Base-by-base conservation (phyloP, 2,888 invertebrate species). In the Anticlea derivata region DNA sequence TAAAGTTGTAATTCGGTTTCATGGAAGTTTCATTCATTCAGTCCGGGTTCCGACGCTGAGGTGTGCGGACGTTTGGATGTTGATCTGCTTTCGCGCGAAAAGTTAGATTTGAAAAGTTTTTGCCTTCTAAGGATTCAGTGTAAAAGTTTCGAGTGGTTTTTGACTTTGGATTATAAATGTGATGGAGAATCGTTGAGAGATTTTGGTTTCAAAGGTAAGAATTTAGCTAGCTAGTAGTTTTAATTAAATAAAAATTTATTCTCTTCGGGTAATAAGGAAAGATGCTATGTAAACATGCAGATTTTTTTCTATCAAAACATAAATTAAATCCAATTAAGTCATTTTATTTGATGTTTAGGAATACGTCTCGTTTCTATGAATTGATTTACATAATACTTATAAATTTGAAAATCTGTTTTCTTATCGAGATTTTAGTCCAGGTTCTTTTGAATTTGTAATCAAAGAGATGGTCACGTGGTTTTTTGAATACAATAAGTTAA, bases 91-190 rank as follows among this genome's bases (percentile, higher is more conserved):
- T 34, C 40, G 41, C 53, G 53, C 51, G 48, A 30, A 48, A 50
- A 57, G 48, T 55, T 58, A 54, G 56, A 45, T 54, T 50, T 10
- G 11, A 43, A 61, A 61, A 58, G 47, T 58, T 58, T 43, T 11
- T 3, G 22, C 5, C 33, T 44, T 45, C 2, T 34, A 27, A n/a
- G 31, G 31, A 30, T 37, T 43, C 43, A 13, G 41, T 43, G 50
- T 30, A 6, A 24, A 35, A 45, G 29, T 48, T 49, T 22, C 41
- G 29, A 39, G 38, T 55, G 26, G 34, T 45, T 35, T 53, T 44
- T 40, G 30, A 46, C 26, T 50, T 55, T 51, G 49, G 35, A 50
- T 58, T 43, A 39, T 37, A 13, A n/a, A 31, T 29, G 43, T 39
- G 29, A 53, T 53, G 53, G 39, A 43, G 24, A 30, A 43, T 33